phyloP scores from a whole-genome alignment of 2,113 vertebrate genomes.

The Prochilodus magdalenae region DNA sequence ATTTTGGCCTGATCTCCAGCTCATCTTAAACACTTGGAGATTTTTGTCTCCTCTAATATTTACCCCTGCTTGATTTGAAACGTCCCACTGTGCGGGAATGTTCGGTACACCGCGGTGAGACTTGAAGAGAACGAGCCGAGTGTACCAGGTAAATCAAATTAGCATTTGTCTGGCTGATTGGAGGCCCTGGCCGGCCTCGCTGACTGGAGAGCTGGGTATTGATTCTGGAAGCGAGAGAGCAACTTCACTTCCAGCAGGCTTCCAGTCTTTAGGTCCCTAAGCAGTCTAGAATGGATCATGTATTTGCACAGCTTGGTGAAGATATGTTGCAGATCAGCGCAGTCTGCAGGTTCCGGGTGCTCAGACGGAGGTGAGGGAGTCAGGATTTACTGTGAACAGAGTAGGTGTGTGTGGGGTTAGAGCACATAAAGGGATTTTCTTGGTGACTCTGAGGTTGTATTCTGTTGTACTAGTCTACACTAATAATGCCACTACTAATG shows the following conservation, averaged over 20 bases:
- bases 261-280: conserved; percentile 10
- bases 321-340: conserved; percentile 40
- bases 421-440: not conserved
- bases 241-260: conserved; percentile 31
- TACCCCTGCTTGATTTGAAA: conserved; percentile 55
- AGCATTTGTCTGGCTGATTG: conserved; percentile 58
- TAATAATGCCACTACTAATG: no score
- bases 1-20: conserved; percentile 59
- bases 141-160: conserved; percentile 45
- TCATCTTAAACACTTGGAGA: conserved; percentile 53
- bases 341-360: conserved; percentile 25
- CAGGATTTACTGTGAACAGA: not conserved
- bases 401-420: conserved; percentile 28
- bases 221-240: conserved; percentile 50
- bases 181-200: not conserved
- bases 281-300: conserved; percentile 18
- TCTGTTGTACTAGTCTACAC: no score
- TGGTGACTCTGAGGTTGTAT: no score
- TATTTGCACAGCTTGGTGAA: conserved; percentile 47
- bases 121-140: conserved; percentile 39
- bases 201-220: conserved; percentile 49
- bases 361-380: conserved; percentile 17
- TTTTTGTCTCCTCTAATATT: conserved; percentile 62
- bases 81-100: conserved; percentile 50
- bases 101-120: conserved; percentile 9